Percentiles rank a stretch among this genome's conserved stretches.
phyloP scores from a whole-genome alignment of 2,113 vertebrate genomes.

The Hypanus sabinus region DNA sequence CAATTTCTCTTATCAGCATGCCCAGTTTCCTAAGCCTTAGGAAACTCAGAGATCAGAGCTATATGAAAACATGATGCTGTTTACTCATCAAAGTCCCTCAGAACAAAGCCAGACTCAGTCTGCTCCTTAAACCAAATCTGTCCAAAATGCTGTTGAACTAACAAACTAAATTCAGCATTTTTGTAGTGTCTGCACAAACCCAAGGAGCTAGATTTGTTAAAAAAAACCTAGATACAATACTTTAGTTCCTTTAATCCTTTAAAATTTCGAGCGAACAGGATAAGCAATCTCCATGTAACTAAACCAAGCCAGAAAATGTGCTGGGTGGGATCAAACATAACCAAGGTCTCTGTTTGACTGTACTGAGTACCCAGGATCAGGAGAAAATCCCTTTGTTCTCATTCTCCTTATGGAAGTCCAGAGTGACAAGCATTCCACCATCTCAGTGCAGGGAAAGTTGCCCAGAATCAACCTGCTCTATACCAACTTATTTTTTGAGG shows the following conservation, averaged over 20 bases:
- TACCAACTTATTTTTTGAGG: background rate
- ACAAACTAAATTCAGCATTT: background rate
- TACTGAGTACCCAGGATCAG: background rate
- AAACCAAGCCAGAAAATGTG: background rate
- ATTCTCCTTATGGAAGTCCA: background rate
- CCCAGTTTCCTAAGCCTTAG: constrained; percentile 35
- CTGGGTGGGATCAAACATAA: background rate
- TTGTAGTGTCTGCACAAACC: background rate
- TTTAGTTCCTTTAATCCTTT: background rate
- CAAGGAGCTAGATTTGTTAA: background rate
- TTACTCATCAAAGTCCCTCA: constrained; percentile 17
- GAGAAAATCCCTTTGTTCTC: background rate
- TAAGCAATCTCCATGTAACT: background rate
- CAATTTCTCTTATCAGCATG: constrained; percentile 30
- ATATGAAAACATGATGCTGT: constrained; percentile 29
- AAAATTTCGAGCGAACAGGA: background rate
- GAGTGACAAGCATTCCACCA: background rate
- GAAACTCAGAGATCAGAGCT: constrained; percentile 26
- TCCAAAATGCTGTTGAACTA: background rate
- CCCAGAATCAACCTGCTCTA: background rate
- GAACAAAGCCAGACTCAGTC: constrained; percentile 7
- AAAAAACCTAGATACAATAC: background rate
- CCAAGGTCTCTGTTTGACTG: background rate
- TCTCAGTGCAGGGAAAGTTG: background rate
- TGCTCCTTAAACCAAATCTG: background rate